Evolutionary conservation across 2,888 invertebrate species (phyloP), one percentile per base, ranked within the genome.

Genomic region (Cantharis rustica): DNA sequence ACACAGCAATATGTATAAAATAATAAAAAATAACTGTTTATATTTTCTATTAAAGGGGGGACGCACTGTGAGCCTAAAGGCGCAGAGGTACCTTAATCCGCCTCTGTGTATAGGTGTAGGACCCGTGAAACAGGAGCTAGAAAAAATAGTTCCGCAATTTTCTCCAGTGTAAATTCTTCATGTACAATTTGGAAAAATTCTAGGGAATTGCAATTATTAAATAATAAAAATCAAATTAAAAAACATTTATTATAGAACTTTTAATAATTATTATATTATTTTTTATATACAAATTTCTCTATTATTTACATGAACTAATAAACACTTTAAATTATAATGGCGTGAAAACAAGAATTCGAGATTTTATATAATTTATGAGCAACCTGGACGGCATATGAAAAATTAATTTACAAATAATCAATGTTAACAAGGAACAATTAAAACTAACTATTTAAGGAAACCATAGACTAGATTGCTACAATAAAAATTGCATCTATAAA

Each of bases 211-310:
- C 1, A 23, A 9, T 23, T 9, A 27, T 31, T 31, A 3, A 31
- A 63, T 64, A 64, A 64, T n/a, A 20, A 31, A 16, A 61, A 0
- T 62, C 15, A 62, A 13, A 7, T 63, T 17, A 10, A 61, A 61
- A 15, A 23, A 15, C 10, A 20, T 69, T 20, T 64, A 68, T 15
- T 68, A 10, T 26, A 23, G 16, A 68, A 68, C 20, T 17, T 69
- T 47, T 47, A 69, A 69, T 20, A 61, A 61, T 20, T 61, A 26
- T 71, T 61, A 26, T 71, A 26, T 66, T 72, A 31, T 23, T 69
- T 17, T 20, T 73, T 73, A 73, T 73, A 9, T 69, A 73, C 73
- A 73, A 73, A 73, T 73, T 73, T 20, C 20, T 73, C 69, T 73
- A 73, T 63, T 73, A 73, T 73, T 47, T 73, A 73, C 73, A 73